A percentile compares a stretch with the other conserved stretches of the same genome.
Conservation (phyloP, 1,140 invertebrate genomes). For the Microplitis mediator region DNA sequence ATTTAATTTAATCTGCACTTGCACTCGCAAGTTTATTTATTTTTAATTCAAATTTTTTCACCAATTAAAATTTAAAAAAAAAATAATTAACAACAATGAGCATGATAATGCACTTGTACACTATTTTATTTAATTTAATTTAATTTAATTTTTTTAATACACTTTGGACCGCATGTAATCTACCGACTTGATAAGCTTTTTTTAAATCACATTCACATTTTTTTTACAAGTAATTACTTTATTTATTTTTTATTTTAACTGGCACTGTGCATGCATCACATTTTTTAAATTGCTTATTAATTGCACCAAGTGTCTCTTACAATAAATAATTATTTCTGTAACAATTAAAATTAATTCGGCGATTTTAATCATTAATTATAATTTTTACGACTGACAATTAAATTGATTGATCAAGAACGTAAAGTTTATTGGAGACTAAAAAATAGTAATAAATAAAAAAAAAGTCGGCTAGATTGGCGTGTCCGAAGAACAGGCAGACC, state of each 20-base stretch:
- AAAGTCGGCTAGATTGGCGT: conserved; percentile 63
- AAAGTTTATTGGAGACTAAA: neutral
- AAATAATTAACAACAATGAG: conserved; percentile 3
- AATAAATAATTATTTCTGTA: neutral
- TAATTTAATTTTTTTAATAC: conserved; percentile 37
- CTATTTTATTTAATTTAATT: neutral
- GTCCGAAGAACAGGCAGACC: conserved; percentile 67
- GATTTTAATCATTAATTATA: too few relatives aligned
- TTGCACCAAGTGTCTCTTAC: too few relatives aligned
- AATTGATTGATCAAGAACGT: too few relatives aligned
- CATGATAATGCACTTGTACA: conserved; percentile 27
- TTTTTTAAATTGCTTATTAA: neutral
- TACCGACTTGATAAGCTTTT: conserved; percentile 58
- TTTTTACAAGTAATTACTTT: neutral
- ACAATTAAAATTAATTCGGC: neutral
- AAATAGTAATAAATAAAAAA: conserved; percentile 24
- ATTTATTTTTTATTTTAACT: neutral
- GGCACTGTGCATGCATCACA: conserved; percentile 2
- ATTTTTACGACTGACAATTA: too few relatives aligned
- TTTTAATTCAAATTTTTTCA: neutral
- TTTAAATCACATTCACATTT: neutral
- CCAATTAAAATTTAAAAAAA: neutral
- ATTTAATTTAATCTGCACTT: neutral
- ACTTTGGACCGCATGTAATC: conserved; percentile 59
- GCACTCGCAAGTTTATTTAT: conserved; percentile 1